Conservation (phyloP, 2,888 invertebrate species). For the Ichneumoninae sp. region DNA sequence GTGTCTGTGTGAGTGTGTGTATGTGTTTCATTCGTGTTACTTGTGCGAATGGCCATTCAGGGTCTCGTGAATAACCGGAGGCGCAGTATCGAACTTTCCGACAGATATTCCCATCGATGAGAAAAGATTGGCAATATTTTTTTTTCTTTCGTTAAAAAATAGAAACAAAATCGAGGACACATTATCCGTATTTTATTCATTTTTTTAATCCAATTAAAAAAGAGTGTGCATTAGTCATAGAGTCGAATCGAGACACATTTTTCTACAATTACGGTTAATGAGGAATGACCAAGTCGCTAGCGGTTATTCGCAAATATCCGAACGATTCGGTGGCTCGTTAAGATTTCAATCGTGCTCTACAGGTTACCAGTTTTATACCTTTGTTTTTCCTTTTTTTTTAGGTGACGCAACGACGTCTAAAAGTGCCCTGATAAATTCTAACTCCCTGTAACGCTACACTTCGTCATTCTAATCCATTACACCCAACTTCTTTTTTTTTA, state of each 20-base stretch:
- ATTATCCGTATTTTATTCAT: neutral
- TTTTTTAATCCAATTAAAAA: conserved; percentile 30
- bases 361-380: neutral
- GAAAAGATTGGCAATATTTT: conserved; percentile 7
- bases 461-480: conserved; percentile 38
- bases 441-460: conserved; percentile 34
- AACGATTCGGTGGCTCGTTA: conserved; percentile 48
- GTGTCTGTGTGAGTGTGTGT: conserved; percentile 8
- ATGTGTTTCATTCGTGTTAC: conserved; percentile 16
- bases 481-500: conserved; percentile 49
- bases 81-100: conserved; percentile 41
- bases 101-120: conserved; percentile 9
- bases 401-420: conserved; percentile 32
- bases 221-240: conserved; percentile 20
- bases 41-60: conserved; percentile 48
- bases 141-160: neutral
- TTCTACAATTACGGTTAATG: conserved; percentile 1
- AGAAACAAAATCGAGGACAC: conserved; percentile 17
- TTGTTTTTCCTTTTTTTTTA: conserved; percentile 26
- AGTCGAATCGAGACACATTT: neutral
- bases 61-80: conserved; percentile 22
- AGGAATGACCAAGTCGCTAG: conserved; percentile 2
- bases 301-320: conserved; percentile 31
- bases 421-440: conserved; percentile 40
- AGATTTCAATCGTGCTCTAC: conserved; percentile 8